Evolutionary conservation across 35 echinoderm and acorn worm genomes (phyloP).

Genomic region (Apostichopus japonicus): DNA sequence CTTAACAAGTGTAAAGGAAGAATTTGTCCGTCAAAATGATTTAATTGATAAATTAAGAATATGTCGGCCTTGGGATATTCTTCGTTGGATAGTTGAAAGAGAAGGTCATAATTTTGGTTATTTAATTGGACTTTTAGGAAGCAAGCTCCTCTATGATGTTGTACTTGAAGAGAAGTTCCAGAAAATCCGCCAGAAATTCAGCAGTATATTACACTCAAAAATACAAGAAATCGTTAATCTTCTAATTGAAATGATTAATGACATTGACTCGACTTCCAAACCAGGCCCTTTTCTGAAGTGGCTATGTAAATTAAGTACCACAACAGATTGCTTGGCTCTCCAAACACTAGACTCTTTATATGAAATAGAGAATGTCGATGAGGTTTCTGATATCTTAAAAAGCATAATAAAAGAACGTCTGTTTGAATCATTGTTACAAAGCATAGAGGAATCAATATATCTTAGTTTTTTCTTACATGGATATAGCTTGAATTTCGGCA

Average conservation of each 20-base stretch:
- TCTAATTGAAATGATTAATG: background rate
- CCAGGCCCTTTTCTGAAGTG: background rate
- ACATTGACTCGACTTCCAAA: background rate
- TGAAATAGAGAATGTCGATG: background rate
- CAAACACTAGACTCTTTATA: background rate
- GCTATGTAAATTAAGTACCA: background rate
- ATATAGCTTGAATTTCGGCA: background rate
- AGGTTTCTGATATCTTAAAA: background rate
- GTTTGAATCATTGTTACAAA: background rate
- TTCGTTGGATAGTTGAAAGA: background rate
- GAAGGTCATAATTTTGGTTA: too few relatives aligned
- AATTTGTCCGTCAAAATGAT: background rate
- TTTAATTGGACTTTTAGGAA: too few relatives aligned
- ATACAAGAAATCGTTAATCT: background rate
- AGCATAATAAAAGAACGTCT: background rate
- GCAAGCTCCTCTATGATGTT: background rate
- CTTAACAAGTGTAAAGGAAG: background rate
- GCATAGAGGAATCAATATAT: background rate
- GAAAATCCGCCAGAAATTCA: background rate
- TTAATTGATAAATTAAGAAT: background rate
- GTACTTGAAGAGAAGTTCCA: background rate
- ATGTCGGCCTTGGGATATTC: background rate
- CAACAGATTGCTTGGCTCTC: background rate
- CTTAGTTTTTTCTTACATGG: background rate
- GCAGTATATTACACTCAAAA: background rate